Evolutionary conservation across 1,140 invertebrate species (phyloP).

Genomic region (Heliconius congener): DNA sequence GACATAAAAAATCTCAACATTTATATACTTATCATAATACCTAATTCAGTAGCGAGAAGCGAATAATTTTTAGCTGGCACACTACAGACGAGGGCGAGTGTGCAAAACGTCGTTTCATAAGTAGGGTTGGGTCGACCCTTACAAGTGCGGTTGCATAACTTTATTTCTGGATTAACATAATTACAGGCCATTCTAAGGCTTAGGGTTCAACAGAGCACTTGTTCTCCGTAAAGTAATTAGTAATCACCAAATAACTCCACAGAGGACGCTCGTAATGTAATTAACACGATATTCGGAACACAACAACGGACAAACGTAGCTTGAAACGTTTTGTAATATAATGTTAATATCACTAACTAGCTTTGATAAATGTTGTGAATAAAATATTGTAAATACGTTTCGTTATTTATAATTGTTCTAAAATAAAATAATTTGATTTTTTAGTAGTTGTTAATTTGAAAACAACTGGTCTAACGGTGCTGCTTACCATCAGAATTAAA

Average conservation of each 20-base stretch:
- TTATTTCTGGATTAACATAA: conserved; percentile 80
- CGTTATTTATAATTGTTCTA: background rate
- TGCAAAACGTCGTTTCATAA: conserved; percentile 63
- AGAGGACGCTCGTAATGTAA: conserved; percentile 30
- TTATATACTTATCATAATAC: background rate
- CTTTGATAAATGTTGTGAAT: background rate
- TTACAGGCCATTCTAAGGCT: conserved; percentile 60
- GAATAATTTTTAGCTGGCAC: conserved; percentile 46
- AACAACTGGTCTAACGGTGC: background rate
- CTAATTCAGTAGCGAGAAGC: conserved; percentile 34
- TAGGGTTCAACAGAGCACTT: conserved; percentile 52
- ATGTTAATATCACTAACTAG: background rate
- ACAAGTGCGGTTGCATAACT: conserved; percentile 75
- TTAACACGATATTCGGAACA: conserved; percentile 5
- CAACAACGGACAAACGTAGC: background rate
- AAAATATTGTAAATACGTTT: background rate
- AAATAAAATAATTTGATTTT: background rate
- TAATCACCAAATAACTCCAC: conserved; percentile 47
- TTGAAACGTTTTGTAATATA: background rate
- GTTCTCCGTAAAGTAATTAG: conserved; percentile 51
- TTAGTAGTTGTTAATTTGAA: background rate
- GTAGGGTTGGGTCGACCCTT: conserved; percentile 63
- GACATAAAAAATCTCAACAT: background rate
- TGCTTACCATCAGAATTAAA: background rate
- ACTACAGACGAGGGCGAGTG: conserved; percentile 56